Conservation (phyloP, 2,797 vertebrate genomes). For the Fistularia commersonii region DNA sequence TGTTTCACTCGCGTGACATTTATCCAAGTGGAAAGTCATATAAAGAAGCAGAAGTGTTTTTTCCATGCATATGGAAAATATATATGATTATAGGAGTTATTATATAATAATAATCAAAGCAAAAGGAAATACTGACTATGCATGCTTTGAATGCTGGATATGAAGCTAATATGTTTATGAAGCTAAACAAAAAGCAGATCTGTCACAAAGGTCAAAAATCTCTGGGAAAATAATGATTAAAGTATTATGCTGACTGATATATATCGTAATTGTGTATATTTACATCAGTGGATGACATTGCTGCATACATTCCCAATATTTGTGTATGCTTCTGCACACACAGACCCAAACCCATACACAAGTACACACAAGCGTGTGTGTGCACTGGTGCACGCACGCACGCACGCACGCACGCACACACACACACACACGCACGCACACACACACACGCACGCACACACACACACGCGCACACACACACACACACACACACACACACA, state of each 20-base stretch:
- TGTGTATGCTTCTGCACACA: slow-evolving; percentile 5
- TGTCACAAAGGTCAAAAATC: slow-evolving; percentile 26
- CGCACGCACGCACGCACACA: neutral
- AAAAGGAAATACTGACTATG: slow-evolving; percentile 41
- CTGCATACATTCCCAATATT: slow-evolving; percentile 39
- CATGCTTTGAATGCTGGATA: slow-evolving; percentile 65
- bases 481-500: neutral
- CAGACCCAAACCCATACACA: neutral
- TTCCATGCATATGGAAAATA: slow-evolving; percentile 52
- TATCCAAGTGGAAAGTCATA: slow-evolving; percentile 16
- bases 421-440: neutral
- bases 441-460: slow-evolving; percentile 14
- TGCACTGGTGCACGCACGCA: slow-evolving; percentile 2
- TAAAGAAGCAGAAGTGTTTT: slow-evolving; percentile 14
- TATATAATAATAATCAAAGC: slow-evolving; percentile 25
- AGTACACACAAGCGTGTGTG: no score
- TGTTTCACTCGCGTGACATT: slow-evolving; percentile 17
- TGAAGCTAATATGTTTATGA: slow-evolving; percentile 26
- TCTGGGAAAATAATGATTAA: slow-evolving; percentile 31
- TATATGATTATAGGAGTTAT: slow-evolving; percentile 18
- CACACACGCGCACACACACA: neutral
- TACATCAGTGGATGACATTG: slow-evolving; percentile 38
- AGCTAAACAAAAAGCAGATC: slow-evolving; percentile 40
- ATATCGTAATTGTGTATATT: slow-evolving; percentile 45
- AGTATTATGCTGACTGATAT: slow-evolving; percentile 22